Conservation (phyloP, 2,113 vertebrate genomes). For the Alosa alosa region DNA sequence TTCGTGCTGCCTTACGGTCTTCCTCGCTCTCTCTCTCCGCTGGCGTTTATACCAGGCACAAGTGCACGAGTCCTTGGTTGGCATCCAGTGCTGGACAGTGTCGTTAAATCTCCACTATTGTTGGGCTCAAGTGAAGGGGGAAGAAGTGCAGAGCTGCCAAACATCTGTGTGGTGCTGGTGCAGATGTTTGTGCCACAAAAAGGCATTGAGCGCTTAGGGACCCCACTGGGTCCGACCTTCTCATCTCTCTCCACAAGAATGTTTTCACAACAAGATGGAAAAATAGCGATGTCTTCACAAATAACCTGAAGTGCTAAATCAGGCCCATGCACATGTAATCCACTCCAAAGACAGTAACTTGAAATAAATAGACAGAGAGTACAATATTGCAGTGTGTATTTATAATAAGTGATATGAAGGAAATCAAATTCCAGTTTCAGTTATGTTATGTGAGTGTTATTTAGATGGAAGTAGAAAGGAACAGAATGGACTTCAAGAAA, state of each 20-base stretch:
- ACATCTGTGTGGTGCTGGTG: neutral
- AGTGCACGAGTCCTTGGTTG: neutral
- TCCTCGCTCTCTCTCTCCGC: neutral
- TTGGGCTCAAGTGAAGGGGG: neutral
- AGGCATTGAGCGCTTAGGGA: neutral
- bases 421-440: neutral
- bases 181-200: neutral
- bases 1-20: neutral
- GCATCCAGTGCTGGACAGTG: neutral
- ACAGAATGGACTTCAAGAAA: neutral
- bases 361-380: neutral
- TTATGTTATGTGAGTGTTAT: neutral
- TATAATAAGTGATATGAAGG: too few relatives aligned
- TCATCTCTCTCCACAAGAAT: neutral
- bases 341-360: neutral
- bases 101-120: neutral
- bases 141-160: neutral
- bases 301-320: neutral
- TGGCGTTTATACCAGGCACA: neutral
- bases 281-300: neutral
- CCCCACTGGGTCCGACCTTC: neutral
- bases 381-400: neutral
- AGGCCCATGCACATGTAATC: neutral
- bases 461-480: neutral
- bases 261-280: neutral